phyloP scores from a whole-genome alignment of 2,113 vertebrate genomes.

The Mola mola region DNA sequence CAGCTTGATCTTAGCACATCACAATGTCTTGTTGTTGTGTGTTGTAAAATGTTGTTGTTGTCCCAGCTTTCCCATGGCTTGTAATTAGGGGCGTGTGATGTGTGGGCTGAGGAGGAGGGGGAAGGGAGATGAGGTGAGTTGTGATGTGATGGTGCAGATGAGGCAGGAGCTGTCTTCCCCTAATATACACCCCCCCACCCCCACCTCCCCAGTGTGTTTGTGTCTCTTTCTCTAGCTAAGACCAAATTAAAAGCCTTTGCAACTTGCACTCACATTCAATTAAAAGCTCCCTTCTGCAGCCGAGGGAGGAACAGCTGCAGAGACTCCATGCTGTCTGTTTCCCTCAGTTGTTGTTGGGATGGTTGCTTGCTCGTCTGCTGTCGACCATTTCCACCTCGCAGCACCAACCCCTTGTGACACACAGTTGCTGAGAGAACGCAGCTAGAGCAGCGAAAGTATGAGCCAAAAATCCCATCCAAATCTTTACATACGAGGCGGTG shows the following conservation, averaged over 20 bases:
- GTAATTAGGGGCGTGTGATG: constrained; percentile 68
- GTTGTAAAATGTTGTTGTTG: constrained; percentile 60
- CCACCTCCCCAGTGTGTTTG: constrained; percentile 33
- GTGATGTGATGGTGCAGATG: constrained; percentile 25
- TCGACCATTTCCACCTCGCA: too few species aligned
- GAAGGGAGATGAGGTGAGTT: background rate
- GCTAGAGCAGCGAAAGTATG: constrained; percentile 47
- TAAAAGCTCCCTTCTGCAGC: constrained; percentile 81
- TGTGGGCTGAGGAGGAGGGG: background rate
- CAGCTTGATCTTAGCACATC: constrained; percentile 50
- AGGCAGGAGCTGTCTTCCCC: constrained; percentile 14
- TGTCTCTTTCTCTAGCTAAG: constrained; percentile 62
- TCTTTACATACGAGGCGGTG: constrained; percentile 70
- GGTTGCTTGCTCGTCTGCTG: constrained; percentile 45
- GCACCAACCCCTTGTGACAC: too few species aligned
- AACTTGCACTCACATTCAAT: constrained; percentile 81
- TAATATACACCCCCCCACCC: background rate
- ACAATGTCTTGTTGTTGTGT: constrained; percentile 35
- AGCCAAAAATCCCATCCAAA: constrained; percentile 63
- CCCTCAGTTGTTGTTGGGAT: constrained; percentile 46
- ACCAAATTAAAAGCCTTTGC: constrained; percentile 83
- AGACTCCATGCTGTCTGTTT: constrained; percentile 80
- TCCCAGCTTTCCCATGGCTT: constrained; percentile 56
- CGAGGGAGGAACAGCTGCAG: constrained; percentile 78
- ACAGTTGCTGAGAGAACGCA: constrained; percentile 30